Base-by-base conservation (phyloP, 2,797 vertebrate species). In the Chrosomus eos region DNA sequence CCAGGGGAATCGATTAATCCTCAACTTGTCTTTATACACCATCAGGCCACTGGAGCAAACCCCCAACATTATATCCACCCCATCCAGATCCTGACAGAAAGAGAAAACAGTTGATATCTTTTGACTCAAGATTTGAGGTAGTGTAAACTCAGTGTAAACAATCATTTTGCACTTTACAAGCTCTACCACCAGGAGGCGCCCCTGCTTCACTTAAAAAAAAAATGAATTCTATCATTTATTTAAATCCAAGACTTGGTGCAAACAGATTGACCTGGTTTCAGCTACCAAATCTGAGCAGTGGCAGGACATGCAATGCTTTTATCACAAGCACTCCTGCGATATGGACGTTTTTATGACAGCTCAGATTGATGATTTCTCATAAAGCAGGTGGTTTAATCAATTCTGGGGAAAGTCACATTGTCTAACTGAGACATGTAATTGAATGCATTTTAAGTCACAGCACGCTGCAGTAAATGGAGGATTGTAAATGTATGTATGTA, bases 1-100 rank as follows among this genome's bases (percentile, higher is more conserved):
- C 97, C 97, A 97, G 8, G 97, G 96, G 86, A 97, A 97, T 70
- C 97, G 95, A 89, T 97, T 97, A 93, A 97, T 97, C 92, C 97
- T 95, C 91, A 97, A 90, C 75, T 97, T 97, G 88, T 97, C 97
- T 91, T 97, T 97, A 91, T 97, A 97, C 88, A 97, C 96, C 94
- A 97, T 94, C 89, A 97, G 96, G 88, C 97, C 97, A 90, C 96
- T 95, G 88, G 97, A 97, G 91, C 96, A 97, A 78, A 97, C 96
- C 43, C 97, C 97, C 79, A 97, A 91, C 91, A 95, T 96, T 90
- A 97, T 97, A 90, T 97, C 96, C 84, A 97, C 96, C 45, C 95
- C 96, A 85, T 97, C 97, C 86, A 97, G 93, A 89, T 97, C 97
- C 97, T 97, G 79, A 67, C 8, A 82, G 5, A 75, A 14, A 45